Conservation (phyloP, 2,113 vertebrate genomes). For the Phalacrocorax aristotelis region DNA sequence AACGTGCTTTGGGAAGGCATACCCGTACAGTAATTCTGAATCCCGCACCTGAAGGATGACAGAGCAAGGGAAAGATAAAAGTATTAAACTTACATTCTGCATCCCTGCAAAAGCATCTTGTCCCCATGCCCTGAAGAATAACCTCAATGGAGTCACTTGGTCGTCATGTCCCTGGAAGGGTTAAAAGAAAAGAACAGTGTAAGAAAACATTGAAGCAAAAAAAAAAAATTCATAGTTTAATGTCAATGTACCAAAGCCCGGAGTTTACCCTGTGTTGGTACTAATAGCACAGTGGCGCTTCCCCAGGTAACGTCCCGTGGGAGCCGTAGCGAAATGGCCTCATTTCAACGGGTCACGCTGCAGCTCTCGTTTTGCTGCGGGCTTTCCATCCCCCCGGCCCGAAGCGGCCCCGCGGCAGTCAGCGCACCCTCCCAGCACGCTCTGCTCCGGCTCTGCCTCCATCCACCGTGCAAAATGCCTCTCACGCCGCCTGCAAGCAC, state of each 20-base stretch:
- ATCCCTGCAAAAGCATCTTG: neutral
- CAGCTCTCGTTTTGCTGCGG: rapidly evolving
- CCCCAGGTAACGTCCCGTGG: rapidly evolving
- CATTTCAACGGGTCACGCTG: neutral
- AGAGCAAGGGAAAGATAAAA: neutral
- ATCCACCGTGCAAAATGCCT: neutral
- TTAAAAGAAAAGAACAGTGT: neutral
- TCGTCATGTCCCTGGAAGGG: neutral
- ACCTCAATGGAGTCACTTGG: neutral
- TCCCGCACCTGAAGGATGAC: neutral
- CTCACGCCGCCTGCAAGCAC: neutral
- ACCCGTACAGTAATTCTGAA: neutral
- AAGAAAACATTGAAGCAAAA: neutral
- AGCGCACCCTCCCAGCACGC: neutral
- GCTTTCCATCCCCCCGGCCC: neutral
- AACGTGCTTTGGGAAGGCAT: neutral
- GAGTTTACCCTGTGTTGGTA: rapidly evolving
- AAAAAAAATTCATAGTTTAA: neutral
- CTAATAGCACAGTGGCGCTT: too few species aligned
- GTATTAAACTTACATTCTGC: neutral
- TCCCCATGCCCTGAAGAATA: neutral
- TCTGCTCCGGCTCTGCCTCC: neutral
- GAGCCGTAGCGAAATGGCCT: neutral
- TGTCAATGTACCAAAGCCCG: neutral
- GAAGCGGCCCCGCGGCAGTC: neutral